Evolutionary conservation across 2,888 invertebrate genomes (phyloP), one percentile per base, ranked within the genome.

Genomic region (Crocallis elinguaria): DNA sequence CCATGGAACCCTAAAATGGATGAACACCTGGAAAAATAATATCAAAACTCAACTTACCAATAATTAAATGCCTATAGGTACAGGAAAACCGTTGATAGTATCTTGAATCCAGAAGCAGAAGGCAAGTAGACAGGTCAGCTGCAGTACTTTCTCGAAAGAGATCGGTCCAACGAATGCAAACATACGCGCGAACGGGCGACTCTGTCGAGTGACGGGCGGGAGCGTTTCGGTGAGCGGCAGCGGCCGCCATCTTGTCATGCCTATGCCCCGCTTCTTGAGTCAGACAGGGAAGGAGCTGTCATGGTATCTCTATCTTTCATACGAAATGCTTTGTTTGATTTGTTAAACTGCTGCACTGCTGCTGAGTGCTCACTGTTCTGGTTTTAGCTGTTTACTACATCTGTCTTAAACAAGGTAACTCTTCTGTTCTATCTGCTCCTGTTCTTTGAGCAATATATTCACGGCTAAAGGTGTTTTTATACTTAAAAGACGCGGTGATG

Each of bases 181-280:
- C 8, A 8, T 6, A n/a, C 27, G 27, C 44, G 45, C 44, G 32
- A 52, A 53, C 43, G 44, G 51, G 49, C 58, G 44, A 36, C 56
- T 37, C 9, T 12, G 55, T n/a, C 57, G 64, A 57, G 57, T n/a
- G n/a, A n/a, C n/a, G n/a, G n/a, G n/a, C n/a, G n/a, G n/a, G n/a
- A n/a, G n/a, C n/a, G n/a, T n/a, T n/a, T n/a, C n/a, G n/a, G n/a
- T n/a, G n/a, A n/a, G n/a, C n/a, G n/a, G n/a, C n/a, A n/a, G n/a
- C 53, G 62, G 63, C 70, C 77, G 88, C 88, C 89, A 88, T 88
- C 73, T 88, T 89, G 88, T 86, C 62, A 67, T 71, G 41, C 57
- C 45, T 62, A 67, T 71, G 41, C 57, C 45, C 52, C 51, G 61
- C 46, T 66, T 67, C 80, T 71, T 67, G 79, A 86, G 79, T 73